phyloP scores from a whole-genome alignment of 1,140 invertebrate genomes.

The Samia ricini region DNA sequence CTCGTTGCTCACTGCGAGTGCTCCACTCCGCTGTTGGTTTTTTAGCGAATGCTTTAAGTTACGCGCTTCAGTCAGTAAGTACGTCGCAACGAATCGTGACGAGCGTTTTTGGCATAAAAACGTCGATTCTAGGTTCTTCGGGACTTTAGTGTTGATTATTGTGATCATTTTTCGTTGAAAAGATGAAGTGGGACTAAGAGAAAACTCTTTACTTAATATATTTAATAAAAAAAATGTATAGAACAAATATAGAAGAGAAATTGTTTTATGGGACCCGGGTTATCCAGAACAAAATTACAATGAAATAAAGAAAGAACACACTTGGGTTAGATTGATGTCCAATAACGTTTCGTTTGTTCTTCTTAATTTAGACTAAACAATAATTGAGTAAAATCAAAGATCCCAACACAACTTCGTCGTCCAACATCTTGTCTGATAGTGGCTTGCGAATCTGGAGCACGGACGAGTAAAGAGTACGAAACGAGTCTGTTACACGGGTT shows the following conservation, averaged over 20 bases:
- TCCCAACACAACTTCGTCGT: conserved; percentile 21
- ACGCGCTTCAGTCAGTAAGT: background rate
- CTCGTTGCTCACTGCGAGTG: too few species aligned
- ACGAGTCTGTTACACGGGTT: conserved; percentile 32
- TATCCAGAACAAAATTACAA: too few species aligned
- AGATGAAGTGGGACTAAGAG: background rate
- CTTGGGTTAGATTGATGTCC: conserved; percentile 25
- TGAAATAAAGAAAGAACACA: conserved; percentile 26
- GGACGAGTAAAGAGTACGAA: background rate
- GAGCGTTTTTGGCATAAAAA: too few species aligned
- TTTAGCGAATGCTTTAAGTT: background rate
- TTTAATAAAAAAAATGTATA: too few species aligned
- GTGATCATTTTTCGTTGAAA: background rate
- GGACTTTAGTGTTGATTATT: conserved; percentile 1
- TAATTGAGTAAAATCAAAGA: conserved; percentile 30
- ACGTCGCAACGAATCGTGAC: background rate
- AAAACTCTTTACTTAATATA: conserved; percentile 3
- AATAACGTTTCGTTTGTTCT: conserved; percentile 29
- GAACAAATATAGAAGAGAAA: conserved; percentile 12
- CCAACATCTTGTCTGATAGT: conserved; percentile 19
- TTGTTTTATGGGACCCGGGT: conserved; percentile 15
- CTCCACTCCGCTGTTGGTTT: too few species aligned
- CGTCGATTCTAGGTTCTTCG: background rate
- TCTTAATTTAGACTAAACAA: conserved; percentile 29
- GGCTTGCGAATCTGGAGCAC: conserved; percentile 22